A percentile compares a stretch with the other conserved stretches of the same genome.
These are phyloP conservation scores for Eueides isabella DNA, from an alignment of 1,140 invertebrate genomes.

Conservation along the genomic window DNA sequence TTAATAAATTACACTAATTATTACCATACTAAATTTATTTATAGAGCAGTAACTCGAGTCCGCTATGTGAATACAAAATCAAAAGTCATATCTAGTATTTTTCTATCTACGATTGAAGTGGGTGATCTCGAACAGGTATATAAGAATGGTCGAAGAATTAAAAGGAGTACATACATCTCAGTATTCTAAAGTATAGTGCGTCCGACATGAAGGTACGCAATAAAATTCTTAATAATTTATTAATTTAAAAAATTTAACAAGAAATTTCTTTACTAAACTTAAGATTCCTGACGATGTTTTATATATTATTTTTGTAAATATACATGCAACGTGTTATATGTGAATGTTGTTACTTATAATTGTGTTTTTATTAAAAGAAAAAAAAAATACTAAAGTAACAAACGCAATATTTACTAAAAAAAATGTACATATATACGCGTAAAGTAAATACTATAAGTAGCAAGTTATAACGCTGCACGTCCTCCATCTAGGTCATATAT, in stretches of 20 bases:
- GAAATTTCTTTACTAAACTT: too few species aligned
- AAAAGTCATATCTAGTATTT: slow-evolving; percentile 61
- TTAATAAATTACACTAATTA: not conserved
- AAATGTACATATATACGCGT: too few species aligned
- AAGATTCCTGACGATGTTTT: too few species aligned
- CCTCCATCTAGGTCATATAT: too few species aligned
- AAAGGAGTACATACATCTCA: slow-evolving; percentile 53
- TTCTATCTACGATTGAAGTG: slow-evolving; percentile 62
- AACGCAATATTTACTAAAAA: too few species aligned
- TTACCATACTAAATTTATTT: slow-evolving; percentile 11
- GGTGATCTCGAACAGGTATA: slow-evolving; percentile 62
- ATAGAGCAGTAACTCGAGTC: slow-evolving; percentile 31
- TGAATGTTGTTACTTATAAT: too few species aligned
- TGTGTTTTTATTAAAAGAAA: too few species aligned
- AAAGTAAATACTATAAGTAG: too few species aligned
- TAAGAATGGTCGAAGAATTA: slow-evolving; percentile 58
- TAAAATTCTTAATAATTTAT: slow-evolving; percentile 12
- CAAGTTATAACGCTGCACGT: too few species aligned
- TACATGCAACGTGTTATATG: too few species aligned
- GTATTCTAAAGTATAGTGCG: slow-evolving; percentile 45
- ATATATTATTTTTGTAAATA: too few species aligned
- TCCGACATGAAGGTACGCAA: slow-evolving; percentile 70
- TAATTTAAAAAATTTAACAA: not conserved
- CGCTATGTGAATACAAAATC: slow-evolving; percentile 54
- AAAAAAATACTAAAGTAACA: too few species aligned